Evolutionary conservation across 2,113 vertebrate genomes (phyloP).

Genomic region (Thryonomys swinderianus): DNA sequence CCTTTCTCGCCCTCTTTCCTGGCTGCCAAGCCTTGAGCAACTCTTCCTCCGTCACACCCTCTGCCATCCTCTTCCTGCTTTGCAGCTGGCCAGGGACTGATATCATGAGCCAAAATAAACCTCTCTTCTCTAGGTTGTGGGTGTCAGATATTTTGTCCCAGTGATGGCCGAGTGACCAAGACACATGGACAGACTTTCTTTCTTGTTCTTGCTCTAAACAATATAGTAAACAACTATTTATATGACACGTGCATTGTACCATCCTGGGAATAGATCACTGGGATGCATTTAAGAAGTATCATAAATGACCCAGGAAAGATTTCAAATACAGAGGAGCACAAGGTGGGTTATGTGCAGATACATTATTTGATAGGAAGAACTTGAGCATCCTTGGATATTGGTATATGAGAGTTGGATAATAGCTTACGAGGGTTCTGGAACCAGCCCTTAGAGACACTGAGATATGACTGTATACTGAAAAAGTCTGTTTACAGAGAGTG

Average conservation of each 20-base stretch:
- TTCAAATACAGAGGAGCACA: not conserved
- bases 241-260: no score
- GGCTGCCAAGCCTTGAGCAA: not conserved
- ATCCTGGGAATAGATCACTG: not conserved
- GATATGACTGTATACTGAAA: not conserved
- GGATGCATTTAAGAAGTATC: not conserved
- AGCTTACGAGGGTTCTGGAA: not conserved
- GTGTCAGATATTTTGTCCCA: not conserved
- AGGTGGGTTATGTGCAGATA: not conserved
- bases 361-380: not conserved
- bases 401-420: no score
- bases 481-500: not conserved
- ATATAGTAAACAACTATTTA: not conserved
- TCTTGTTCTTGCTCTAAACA: not conserved
- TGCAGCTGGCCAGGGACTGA: not conserved
- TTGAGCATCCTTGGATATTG: not conserved
- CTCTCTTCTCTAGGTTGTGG: not conserved
- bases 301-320: not conserved
- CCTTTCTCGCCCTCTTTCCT: not conserved
- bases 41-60: not conserved
- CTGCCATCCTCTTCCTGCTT: not conserved
- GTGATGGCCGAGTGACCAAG: not conserved
- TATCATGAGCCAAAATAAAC: not conserved
- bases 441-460: no score
- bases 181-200: not conserved